Evolutionary conservation across 1,140 invertebrate species (phyloP).

Genomic region (Papilio xuthus): DNA sequence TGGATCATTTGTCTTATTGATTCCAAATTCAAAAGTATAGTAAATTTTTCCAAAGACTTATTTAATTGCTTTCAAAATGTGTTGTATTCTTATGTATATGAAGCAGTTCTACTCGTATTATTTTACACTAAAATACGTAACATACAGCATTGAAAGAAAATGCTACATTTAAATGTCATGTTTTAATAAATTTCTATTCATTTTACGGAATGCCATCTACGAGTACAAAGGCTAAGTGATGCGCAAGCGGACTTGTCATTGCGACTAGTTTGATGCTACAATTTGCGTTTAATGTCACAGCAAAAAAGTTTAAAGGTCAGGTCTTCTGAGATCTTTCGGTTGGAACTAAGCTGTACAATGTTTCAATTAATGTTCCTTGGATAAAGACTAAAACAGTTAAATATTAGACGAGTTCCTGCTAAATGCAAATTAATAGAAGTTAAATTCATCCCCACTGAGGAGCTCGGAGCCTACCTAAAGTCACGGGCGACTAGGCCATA

Average conservation of each 20-base stretch:
- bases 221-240: constrained; percentile 21
- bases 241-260: constrained; percentile 26
- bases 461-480: no score
- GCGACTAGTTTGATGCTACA: constrained; percentile 7
- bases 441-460: no score
- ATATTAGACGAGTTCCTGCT: no score
- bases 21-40: no score
- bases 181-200: constrained; percentile 17
- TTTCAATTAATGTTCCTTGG: neutral
- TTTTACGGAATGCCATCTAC: constrained; percentile 4
- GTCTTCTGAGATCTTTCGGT: constrained; percentile 3
- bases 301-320: constrained; percentile 26
- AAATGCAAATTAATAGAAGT: no score
- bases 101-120: no score
- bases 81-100: no score
- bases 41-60: no score
- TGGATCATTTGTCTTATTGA: neutral
- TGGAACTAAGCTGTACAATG: neutral
- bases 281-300: constrained; percentile 15
- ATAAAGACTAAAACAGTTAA: neutral
- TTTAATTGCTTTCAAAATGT: no score
- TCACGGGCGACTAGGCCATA: no score
- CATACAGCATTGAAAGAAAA: neutral
- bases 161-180: neutral
- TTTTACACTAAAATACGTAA: neutral